These are phyloP conservation scores for Tetranychus piercei DNA, from an alignment of 2,888 invertebrate species.

Conservation along the genomic window DNA sequence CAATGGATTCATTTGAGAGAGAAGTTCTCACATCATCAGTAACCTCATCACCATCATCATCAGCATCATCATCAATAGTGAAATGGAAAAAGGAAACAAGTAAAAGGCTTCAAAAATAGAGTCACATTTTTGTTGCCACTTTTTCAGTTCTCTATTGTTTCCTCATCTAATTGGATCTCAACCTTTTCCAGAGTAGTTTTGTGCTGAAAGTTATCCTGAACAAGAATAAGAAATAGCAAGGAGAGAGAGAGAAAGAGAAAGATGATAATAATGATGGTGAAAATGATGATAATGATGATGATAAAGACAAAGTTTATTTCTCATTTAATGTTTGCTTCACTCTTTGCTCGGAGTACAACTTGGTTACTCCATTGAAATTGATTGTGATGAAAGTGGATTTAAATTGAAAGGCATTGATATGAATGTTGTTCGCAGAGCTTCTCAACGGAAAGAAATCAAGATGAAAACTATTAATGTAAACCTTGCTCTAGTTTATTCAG, in stretches of 20 bases:
- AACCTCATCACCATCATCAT: neutral
- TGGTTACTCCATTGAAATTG: neutral
- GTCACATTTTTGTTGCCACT: neutral
- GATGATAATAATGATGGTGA: neutral
- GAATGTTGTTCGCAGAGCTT: neutral
- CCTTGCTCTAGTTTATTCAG: neutral
- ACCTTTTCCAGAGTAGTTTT: neutral
- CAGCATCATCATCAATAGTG: neutral
- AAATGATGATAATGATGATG: neutral
- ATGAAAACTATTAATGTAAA: neutral
- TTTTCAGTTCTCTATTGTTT: neutral
- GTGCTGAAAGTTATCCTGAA: no score
- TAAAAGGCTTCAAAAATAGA: neutral
- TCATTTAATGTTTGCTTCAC: neutral
- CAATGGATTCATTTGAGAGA: neutral
- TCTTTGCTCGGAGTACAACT: neutral
- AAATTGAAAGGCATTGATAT: slow-evolving; percentile 2
- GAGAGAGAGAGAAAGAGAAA: neutral
- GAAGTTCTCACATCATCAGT: neutral
- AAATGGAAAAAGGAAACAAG: neutral
- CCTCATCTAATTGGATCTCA: neutral
- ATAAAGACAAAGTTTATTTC: neutral
- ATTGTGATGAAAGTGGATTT: slow-evolving; percentile 9
- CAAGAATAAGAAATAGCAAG: no score
- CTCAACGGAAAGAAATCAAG: neutral